phyloP scores from a whole-genome alignment of 2,797 vertebrate genomes.

The Spinus olivaceus region DNA sequence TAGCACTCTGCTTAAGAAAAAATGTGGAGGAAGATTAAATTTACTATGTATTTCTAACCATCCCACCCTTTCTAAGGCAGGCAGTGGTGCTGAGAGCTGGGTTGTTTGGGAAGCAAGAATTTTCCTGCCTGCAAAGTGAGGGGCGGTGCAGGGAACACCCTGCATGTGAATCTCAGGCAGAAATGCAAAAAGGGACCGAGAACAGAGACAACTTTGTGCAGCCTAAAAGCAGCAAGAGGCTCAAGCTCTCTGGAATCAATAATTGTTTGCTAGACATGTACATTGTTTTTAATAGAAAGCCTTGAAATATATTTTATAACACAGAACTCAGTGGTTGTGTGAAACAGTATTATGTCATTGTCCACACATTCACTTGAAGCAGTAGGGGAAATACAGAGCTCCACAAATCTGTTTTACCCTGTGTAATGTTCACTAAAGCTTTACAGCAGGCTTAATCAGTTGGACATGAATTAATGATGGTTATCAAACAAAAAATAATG shows the following conservation, averaged over 20 bases:
- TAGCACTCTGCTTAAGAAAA: conserved; percentile 6
- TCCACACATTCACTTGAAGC: conserved; percentile 15
- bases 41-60: not conserved
- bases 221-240: not conserved
- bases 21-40: conserved; percentile 31
- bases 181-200: not conserved
- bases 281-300: not conserved
- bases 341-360: not conserved
- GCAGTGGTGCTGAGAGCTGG: not conserved
- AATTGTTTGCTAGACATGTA: not conserved
- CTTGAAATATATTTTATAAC: not conserved
- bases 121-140: not conserved
- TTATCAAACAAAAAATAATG: conserved; percentile 74
- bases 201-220: not conserved
- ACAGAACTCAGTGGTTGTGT: not conserved
- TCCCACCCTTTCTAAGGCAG: not conserved
- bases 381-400: conserved; percentile 14
- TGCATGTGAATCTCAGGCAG: not conserved
- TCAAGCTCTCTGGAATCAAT: not conserved
- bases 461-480: conserved; percentile 81
- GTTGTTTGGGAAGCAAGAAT: not conserved
- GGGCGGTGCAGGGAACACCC: not conserved
- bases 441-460: conserved; percentile 74
- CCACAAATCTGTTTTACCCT: conserved; percentile 71
- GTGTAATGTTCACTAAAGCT: conserved; percentile 65